These are phyloP conservation scores for Percopsis transmontana DNA, from an alignment of 2,113 vertebrate species.

Conservation along the genomic window DNA sequence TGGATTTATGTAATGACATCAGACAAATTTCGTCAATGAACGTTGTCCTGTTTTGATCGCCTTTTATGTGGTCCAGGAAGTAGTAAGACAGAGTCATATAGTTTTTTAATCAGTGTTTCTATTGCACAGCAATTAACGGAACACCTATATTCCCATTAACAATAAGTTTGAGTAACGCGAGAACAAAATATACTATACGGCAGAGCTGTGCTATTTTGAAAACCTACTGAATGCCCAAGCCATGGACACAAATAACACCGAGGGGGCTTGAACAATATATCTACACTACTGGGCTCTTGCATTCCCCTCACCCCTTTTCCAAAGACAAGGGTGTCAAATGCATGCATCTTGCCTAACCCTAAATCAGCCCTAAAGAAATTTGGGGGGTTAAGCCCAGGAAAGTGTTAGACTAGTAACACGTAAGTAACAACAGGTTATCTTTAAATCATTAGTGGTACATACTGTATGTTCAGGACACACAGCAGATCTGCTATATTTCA, in stretches of 20 bases:
- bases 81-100: constrained; percentile 69
- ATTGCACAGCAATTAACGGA: constrained; percentile 49
- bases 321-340: constrained; percentile 45
- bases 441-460: constrained; percentile 30
- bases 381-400: constrained; percentile 46
- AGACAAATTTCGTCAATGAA: constrained; percentile 46
- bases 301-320: constrained; percentile 37
- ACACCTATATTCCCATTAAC: constrained; percentile 28
- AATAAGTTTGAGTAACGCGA: constrained; percentile 28
- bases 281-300: constrained; percentile 41
- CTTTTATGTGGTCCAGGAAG: constrained; percentile 61
- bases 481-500: constrained; percentile 47
- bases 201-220: constrained; percentile 13
- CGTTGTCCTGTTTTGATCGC: constrained; percentile 55
- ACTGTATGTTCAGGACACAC: constrained; percentile 43
- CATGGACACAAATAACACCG: constrained; percentile 30
- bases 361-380: constrained; percentile 43
- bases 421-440: constrained; percentile 4
- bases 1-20: constrained; percentile 50
- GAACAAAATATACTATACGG: constrained; percentile 28
- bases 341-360: constrained; percentile 52
- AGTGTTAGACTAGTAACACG: constrained; percentile 16
- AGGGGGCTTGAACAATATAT: constrained; percentile 35
- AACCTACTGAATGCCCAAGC: constrained; percentile 20
- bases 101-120: constrained; percentile 65